These are phyloP conservation scores for Danio albolineatus DNA, from an alignment of 2,797 vertebrate genomes.

Conservation along the genomic window DNA sequence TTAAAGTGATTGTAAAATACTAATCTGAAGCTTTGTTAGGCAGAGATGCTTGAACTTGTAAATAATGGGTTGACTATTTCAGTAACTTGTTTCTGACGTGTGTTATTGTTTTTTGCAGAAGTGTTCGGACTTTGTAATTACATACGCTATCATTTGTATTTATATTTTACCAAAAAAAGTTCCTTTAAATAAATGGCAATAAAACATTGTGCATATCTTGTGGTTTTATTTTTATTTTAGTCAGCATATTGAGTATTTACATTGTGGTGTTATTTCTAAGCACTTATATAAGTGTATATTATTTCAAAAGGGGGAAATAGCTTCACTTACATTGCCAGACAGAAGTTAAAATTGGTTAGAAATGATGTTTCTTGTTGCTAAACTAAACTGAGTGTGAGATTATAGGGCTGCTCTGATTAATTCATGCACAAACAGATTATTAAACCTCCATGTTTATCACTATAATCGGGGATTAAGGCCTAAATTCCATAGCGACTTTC, in stretches of 20 bases:
- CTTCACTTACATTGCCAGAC: neutral
- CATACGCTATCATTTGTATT: constrained; percentile 92
- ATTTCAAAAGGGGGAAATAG: neutral
- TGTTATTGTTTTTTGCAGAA: constrained; percentile 89
- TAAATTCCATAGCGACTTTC: constrained; percentile 35
- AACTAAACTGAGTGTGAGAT: neutral
- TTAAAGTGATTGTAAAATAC: constrained; percentile 71
- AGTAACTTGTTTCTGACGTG: constrained; percentile 88
- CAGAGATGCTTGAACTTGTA: constrained; percentile 86
- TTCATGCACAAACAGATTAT: constrained; percentile 30
- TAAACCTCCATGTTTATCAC: constrained; percentile 26
- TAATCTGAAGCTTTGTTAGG: constrained; percentile 80
- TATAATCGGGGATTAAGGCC: constrained; percentile 24
- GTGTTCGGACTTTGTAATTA: constrained; percentile 95
- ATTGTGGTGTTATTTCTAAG: neutral
- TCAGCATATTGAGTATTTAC: neutral
- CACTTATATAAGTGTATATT: neutral
- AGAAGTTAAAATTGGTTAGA: neutral
- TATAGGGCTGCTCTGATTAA: constrained; percentile 10
- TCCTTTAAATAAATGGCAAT: constrained; percentile 91
- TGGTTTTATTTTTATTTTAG: neutral
- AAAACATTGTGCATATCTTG: constrained; percentile 78
- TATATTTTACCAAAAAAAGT: constrained; percentile 92
- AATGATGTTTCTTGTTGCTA: neutral
- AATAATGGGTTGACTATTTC: constrained; percentile 77